Percentiles rank a stretch among this genome's conserved stretches.
phyloP scores from a whole-genome alignment of 2,797 vertebrate species.

The Columba guinea region DNA sequence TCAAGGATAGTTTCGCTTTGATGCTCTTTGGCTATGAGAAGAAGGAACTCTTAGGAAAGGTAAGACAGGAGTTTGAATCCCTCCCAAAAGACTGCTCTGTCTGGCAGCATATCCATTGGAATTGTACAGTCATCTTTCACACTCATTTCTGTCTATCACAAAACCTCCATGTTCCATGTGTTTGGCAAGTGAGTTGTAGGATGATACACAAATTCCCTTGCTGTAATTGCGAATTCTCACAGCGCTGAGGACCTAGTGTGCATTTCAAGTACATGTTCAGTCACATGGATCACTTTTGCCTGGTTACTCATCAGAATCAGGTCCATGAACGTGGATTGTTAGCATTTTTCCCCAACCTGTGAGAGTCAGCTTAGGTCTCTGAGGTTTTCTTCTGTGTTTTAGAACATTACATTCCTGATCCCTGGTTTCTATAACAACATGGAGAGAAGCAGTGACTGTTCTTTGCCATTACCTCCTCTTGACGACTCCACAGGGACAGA shows the following conservation, averaged over 20 bases:
- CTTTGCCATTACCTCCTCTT: constrained; percentile 43
- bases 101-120: neutral
- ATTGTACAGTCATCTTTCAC: neutral
- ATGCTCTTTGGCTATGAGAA: constrained; percentile 87
- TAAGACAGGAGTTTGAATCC: constrained; percentile 41
- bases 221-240: neutral
- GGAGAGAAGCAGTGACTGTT: constrained; percentile 61
- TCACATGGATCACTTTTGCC: neutral
- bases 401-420: constrained; percentile 91
- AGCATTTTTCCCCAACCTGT: neutral
- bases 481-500: neutral
- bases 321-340: neutral
- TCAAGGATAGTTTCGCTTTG: constrained; percentile 84
- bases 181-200: fast-evolving
- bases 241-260: neutral
- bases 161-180: neutral
- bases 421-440: constrained; percentile 90
- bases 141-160: neutral
- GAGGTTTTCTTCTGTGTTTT: neutral
- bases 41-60: constrained; percentile 88
- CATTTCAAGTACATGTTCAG: neutral
- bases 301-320: neutral
- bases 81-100: neutral
- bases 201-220: neutral
- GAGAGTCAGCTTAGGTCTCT: neutral